Percentiles rank a stretch among this genome's conserved stretches.
These are phyloP conservation scores for Cantharis rustica DNA, from an alignment of 2,888 invertebrate species.

Conservation along the genomic window DNA sequence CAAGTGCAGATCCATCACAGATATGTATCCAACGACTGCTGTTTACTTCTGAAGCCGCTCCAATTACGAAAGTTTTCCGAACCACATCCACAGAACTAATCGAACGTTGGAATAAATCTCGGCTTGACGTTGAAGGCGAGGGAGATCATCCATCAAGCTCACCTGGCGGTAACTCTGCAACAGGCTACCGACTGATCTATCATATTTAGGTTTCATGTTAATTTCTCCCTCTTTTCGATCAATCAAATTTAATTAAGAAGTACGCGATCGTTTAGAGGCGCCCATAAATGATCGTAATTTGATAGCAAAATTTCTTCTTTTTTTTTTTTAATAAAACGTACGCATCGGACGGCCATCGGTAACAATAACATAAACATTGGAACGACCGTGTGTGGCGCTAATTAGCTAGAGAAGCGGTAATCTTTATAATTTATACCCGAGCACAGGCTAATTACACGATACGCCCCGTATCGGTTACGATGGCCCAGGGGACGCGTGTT, in stretches of 20 bases:
- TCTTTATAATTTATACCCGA: constrained; percentile 29
- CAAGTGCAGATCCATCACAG: constrained; percentile 36
- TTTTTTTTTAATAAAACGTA: too few relatives aligned
- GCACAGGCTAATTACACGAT: constrained; percentile 31
- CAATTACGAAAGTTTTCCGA: constrained; percentile 41
- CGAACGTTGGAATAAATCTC: constrained; percentile 41
- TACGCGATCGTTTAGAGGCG: neutral
- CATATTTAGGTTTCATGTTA: constrained; percentile 19
- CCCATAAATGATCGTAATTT: neutral
- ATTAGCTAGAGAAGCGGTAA: constrained; percentile 27
- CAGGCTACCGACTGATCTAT: constrained; percentile 35
- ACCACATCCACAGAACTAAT: constrained; percentile 39
- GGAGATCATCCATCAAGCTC: constrained; percentile 33
- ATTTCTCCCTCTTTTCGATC: neutral
- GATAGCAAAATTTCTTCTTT: too few relatives aligned
- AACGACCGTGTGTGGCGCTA: constrained; percentile 6
- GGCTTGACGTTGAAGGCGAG: constrained; percentile 26
- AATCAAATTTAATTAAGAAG: neutral
- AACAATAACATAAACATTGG: neutral
- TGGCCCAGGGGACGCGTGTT: constrained; percentile 33
- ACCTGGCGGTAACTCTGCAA: constrained; percentile 33
- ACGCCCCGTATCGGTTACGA: constrained; percentile 38
- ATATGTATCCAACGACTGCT: constrained; percentile 37
- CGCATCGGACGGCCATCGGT: too few relatives aligned
- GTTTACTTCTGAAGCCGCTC: constrained; percentile 37